Conservation (phyloP, 2,888 invertebrate genomes). For the Morpho achilles region DNA sequence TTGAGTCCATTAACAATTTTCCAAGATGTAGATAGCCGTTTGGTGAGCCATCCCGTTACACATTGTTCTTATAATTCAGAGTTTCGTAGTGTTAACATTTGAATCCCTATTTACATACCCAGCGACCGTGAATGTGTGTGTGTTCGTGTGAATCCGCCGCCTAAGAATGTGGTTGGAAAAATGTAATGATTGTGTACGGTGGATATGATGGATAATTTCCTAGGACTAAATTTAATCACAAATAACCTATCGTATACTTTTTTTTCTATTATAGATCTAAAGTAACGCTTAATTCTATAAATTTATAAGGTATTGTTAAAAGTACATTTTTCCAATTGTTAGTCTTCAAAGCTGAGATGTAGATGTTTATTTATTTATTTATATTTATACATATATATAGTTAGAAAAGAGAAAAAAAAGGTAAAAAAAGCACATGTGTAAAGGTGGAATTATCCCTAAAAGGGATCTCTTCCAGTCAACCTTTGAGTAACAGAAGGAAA, state of each 20-base stretch:
- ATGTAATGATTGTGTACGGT: constrained; percentile 48
- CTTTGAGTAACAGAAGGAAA: too few species aligned
- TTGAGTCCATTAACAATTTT: constrained; percentile 19
- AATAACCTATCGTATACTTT: too few species aligned
- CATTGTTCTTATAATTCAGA: constrained; percentile 39
- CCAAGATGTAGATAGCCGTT: constrained; percentile 25
- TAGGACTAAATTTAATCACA: neutral
- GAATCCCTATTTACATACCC: constrained; percentile 69
- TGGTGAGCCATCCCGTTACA: constrained; percentile 35
- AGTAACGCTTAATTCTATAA: too few species aligned
- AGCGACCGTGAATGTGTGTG: constrained; percentile 69
- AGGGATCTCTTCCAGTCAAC: too few species aligned
- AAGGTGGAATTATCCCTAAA: too few species aligned
- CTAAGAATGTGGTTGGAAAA: constrained; percentile 63
- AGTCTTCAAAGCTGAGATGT: too few species aligned
- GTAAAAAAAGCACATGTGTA: too few species aligned
- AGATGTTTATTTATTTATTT: too few species aligned
- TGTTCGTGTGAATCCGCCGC: constrained; percentile 66
- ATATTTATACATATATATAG: too few species aligned
- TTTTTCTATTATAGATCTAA: too few species aligned
- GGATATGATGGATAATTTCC: constrained; percentile 36
- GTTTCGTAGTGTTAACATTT: constrained; percentile 44
- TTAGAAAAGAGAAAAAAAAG: too few species aligned
- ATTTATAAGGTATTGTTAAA: neutral
- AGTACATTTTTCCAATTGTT: too few species aligned